Evolutionary conservation across 1,140 invertebrate genomes (phyloP).

Genomic region (Apis laboriosa): DNA sequence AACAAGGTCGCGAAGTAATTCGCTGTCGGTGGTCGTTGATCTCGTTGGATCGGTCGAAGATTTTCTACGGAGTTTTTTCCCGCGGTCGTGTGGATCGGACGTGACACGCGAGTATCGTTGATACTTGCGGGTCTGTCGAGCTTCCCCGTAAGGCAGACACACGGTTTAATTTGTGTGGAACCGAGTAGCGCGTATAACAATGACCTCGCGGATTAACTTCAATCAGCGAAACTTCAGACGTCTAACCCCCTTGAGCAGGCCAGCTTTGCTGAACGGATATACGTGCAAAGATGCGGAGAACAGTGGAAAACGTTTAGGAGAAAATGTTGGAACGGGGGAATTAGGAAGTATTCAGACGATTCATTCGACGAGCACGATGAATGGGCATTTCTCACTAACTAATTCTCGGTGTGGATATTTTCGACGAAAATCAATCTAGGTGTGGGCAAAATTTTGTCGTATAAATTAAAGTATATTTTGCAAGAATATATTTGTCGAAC

Average conservation of each 20-base stretch:
- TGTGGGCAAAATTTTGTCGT: neutral
- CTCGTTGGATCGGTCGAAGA: neutral
- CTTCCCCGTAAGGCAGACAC: constrained; percentile 29
- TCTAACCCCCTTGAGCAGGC: constrained; percentile 42
- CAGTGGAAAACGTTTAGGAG: constrained; percentile 15
- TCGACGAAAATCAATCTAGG: neutral
- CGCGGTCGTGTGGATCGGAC: neutral
- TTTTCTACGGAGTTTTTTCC: neutral
- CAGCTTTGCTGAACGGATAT: constrained; percentile 35
- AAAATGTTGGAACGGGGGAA: constrained; percentile 6
- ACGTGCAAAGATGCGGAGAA: constrained; percentile 19
- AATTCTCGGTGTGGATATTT: neutral
- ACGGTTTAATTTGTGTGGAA: constrained; percentile 41
- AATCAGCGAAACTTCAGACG: constrained; percentile 67
- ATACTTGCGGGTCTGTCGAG: neutral
- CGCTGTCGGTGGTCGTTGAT: constrained; percentile 39
- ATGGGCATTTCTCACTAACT: too few species aligned
- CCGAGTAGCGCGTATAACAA: constrained; percentile 53
- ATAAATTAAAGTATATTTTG: neutral
- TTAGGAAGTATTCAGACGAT: neutral
- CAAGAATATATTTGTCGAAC: too few species aligned
- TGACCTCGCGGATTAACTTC: constrained; percentile 67
- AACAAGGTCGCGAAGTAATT: constrained; percentile 35
- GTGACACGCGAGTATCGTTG: neutral
- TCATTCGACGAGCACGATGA: constrained; percentile 3